Percentiles rank a stretch among this genome's conserved stretches.
Conservation (phyloP, 2,888 invertebrate species). For the Cataglyphis albicans region DNA sequence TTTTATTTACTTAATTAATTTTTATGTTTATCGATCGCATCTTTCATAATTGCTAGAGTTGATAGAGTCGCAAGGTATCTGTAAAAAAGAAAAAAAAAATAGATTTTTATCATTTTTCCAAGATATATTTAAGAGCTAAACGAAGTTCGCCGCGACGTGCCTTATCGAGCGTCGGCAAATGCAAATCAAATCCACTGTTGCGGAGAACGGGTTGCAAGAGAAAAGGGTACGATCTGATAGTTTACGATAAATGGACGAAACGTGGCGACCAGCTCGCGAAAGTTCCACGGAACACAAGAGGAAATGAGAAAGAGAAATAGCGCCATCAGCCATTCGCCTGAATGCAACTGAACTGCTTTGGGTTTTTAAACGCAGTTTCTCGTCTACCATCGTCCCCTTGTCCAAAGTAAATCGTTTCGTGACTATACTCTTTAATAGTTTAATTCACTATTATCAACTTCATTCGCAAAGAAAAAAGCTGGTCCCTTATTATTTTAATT, state of each 20-base stretch:
- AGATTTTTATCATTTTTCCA: neutral
- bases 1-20: too few species aligned
- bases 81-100: neutral
- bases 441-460: neutral
- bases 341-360: slow-evolving; percentile 17
- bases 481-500: neutral
- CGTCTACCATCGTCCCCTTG: neutral
- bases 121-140: slow-evolving; percentile 19
- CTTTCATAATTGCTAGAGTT: neutral
- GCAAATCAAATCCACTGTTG: slow-evolving; percentile 74
- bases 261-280: slow-evolving; percentile 61
- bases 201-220: slow-evolving; percentile 50
- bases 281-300: slow-evolving; percentile 30
- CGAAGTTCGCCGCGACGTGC: slow-evolving; percentile 64
- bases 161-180: slow-evolving; percentile 73
- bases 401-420: slow-evolving; percentile 53
- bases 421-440: slow-evolving; percentile 35
- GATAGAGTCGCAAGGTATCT: neutral
- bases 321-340: slow-evolving; percentile 23
- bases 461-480: neutral
- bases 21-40: neutral
- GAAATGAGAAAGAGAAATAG: slow-evolving; percentile 21
- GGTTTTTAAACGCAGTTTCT: slow-evolving; percentile 43
- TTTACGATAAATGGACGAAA: slow-evolving; percentile 74
- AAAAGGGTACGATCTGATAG: slow-evolving; percentile 63